These are phyloP conservation scores for Carpatolechia fugitivella DNA, from an alignment of 2,888 invertebrate species.

Conservation along the genomic window DNA sequence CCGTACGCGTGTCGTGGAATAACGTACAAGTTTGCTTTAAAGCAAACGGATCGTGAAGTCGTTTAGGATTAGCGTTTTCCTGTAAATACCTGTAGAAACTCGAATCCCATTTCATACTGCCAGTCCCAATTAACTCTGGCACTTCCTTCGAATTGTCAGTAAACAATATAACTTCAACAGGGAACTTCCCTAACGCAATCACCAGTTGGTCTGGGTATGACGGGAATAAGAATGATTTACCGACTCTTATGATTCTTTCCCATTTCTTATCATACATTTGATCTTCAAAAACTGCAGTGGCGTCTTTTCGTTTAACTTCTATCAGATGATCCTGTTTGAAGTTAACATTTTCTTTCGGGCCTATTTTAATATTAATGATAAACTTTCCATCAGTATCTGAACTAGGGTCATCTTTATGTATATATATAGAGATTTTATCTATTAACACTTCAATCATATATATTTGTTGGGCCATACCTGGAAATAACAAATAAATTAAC, in stretches of 20 bases:
- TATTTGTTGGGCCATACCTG: slow-evolving; percentile 76
- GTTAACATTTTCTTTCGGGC: slow-evolving; percentile 69
- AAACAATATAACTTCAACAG: slow-evolving; percentile 73
- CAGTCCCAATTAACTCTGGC: slow-evolving; percentile 64
- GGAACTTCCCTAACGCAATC: slow-evolving; percentile 61
- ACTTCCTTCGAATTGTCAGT: slow-evolving; percentile 62
- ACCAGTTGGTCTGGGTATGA: slow-evolving; percentile 67
- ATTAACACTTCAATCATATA: slow-evolving; percentile 79
- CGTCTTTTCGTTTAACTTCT: slow-evolving; percentile 40
- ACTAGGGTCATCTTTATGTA: slow-evolving; percentile 43
- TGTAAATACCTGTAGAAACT: slow-evolving; percentile 71
- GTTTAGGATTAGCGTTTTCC: slow-evolving; percentile 52
- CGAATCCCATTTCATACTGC: slow-evolving; percentile 66
- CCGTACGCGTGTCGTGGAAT: slow-evolving; percentile 57
- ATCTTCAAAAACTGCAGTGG: slow-evolving; percentile 54
- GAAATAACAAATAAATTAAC: slow-evolving; percentile 13
- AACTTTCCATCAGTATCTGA: slow-evolving; percentile 62
- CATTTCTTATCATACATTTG: slow-evolving; percentile 47
- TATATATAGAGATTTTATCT: slow-evolving; percentile 69
- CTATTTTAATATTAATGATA: slow-evolving; percentile 68
- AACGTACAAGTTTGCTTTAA: slow-evolving; percentile 28
- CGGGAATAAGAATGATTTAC: slow-evolving; percentile 78
- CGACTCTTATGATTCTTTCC: slow-evolving; percentile 61
- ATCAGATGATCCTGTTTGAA: slow-evolving; percentile 69
- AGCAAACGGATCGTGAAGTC: slow-evolving; percentile 51